Conservation (phyloP, 2,888 invertebrate species). For the Drosophila mayaguana region DNA sequence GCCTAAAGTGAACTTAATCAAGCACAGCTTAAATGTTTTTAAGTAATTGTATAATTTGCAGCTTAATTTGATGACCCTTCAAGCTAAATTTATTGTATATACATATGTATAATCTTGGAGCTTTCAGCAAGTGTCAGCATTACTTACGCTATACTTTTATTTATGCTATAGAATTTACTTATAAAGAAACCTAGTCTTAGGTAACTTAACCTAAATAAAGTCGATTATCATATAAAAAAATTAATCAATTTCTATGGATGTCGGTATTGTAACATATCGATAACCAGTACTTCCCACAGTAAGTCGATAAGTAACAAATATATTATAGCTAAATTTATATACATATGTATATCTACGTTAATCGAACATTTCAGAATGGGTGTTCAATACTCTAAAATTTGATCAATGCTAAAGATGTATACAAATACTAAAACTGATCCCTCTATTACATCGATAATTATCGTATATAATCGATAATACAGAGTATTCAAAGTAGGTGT, state of each 20-base stretch:
- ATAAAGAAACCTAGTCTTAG: constrained; percentile 17
- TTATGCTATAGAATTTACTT: constrained; percentile 18
- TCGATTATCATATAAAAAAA: not conserved
- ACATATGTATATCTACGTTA: too few species aligned
- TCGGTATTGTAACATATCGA: too few species aligned
- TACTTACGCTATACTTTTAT: constrained; percentile 4
- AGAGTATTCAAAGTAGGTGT: too few species aligned
- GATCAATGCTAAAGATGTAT: too few species aligned
- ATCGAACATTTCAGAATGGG: too few species aligned
- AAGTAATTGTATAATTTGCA: not conserved
- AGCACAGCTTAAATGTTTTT: not conserved
- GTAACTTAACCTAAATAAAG: constrained; percentile 38
- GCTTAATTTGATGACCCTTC: not conserved
- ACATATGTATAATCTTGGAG: not conserved
- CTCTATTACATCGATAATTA: not conserved
- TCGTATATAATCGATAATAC: not conserved
- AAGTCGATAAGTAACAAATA: too few species aligned
- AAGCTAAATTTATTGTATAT: not conserved
- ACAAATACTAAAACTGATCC: too few species aligned
- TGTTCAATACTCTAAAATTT: too few species aligned
- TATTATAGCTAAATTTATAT: too few species aligned
- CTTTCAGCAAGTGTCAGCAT: constrained; percentile 15
- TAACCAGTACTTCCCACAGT: too few species aligned
- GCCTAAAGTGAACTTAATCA: not conserved
- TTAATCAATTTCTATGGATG: too few species aligned